Evolutionary conservation across 2,113 vertebrate species (phyloP).

Genomic region (Nipponia nippon): DNA sequence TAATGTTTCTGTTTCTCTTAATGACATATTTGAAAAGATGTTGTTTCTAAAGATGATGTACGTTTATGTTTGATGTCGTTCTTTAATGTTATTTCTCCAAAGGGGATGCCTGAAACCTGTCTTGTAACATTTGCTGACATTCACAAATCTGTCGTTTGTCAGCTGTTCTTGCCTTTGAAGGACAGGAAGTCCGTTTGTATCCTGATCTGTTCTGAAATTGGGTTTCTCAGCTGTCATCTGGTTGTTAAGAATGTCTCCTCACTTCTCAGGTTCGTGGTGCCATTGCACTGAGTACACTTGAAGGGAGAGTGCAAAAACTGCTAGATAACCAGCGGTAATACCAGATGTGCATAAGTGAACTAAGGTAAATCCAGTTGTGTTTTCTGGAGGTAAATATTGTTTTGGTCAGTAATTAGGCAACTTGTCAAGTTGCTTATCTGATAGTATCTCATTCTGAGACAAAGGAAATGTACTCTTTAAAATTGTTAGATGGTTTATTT

Average conservation of each 20-base stretch:
- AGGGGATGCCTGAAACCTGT: not conserved
- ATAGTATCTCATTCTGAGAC: not conserved
- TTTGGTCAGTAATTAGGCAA: not conserved
- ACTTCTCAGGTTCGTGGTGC: not conserved
- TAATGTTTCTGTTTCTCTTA: not conserved
- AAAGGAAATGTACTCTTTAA: not conserved
- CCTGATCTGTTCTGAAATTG: not conserved
- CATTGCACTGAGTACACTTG: not conserved
- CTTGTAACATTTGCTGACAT: not conserved
- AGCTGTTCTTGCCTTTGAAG: not conserved
- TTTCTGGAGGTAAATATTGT: not conserved
- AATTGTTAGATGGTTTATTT: slow-evolving; percentile 47
- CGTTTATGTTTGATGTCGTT: not conserved
- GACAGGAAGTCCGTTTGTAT: not conserved
- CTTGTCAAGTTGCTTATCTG: not conserved
- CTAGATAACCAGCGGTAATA: rapidly evolving
- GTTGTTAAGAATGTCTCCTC: not conserved
- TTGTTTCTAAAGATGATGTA: not conserved
- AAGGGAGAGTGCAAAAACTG: not conserved
- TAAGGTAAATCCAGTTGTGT: not conserved
- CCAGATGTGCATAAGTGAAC: not conserved
- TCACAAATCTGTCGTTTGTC: slow-evolving; percentile 8
- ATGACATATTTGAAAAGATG: not conserved
- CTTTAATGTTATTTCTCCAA: not conserved
- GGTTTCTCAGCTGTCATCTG: not conserved